Evolutionary conservation across 1,140 invertebrate genomes (phyloP).

Genomic region (Scaptomyza graminum): DNA sequence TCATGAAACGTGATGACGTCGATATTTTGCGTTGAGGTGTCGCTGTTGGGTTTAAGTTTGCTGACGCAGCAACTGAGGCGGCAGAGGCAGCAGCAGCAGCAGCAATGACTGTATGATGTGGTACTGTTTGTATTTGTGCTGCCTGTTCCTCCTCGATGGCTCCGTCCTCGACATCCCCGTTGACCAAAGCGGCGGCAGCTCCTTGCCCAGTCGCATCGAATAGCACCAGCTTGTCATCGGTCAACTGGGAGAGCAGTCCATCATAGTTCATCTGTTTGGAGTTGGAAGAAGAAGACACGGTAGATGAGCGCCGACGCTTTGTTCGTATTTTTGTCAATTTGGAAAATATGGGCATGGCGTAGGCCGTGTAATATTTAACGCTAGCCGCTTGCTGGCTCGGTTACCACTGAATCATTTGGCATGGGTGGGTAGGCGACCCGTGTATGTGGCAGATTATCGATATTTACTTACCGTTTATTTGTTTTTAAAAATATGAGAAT

Average conservation of each 20-base stretch:
- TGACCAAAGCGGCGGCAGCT: conserved; percentile 16
- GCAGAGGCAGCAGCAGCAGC: conserved; percentile 13
- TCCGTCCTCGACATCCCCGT: conserved; percentile 48
- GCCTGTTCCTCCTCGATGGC: conserved; percentile 78
- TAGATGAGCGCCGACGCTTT: conserved; percentile 65
- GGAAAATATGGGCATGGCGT: conserved; percentile 63
- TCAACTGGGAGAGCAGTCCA: conserved; percentile 77
- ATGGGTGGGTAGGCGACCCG: conserved; percentile 23
- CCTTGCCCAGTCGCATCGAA: conserved; percentile 51
- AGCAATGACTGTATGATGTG: conserved; percentile 40
- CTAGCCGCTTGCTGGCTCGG: conserved; percentile 50
- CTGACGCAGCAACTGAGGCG: conserved; percentile 29
- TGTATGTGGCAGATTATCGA: conserved; percentile 66
- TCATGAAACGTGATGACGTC: conserved; percentile 82
- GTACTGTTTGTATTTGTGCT: conserved; percentile 72
- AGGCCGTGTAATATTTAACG: conserved; percentile 23
- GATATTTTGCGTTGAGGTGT: conserved; percentile 81
- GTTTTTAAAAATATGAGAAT: conserved; percentile 77
- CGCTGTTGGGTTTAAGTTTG: conserved; percentile 56
- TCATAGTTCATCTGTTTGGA: conserved; percentile 82
- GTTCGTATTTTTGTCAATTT: conserved; percentile 64
- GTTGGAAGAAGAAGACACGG: conserved; percentile 34
- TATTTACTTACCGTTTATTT: conserved; percentile 82
- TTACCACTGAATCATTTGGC: conserved; percentile 54
- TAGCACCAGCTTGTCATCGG: conserved; percentile 75